Conservation (phyloP, 2,113 vertebrate genomes). For the Syngnathoides biaculeatus region DNA sequence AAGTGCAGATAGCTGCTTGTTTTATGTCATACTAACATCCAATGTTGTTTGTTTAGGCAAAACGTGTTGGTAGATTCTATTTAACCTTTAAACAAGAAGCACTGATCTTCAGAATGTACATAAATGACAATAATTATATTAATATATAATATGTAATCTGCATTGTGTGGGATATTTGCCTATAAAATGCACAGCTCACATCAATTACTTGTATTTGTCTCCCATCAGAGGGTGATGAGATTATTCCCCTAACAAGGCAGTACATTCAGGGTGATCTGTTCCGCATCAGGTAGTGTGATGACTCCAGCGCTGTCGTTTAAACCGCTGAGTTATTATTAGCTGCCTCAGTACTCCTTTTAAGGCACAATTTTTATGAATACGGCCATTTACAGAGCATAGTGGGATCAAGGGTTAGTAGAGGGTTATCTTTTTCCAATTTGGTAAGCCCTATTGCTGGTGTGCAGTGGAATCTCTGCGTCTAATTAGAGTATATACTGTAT, state of each 20-base stretch:
- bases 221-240: conserved; percentile 41
- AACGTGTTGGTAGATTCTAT: not conserved
- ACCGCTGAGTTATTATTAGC: conserved; percentile 68
- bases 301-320: conserved; percentile 61
- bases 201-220: conserved; percentile 11
- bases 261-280: conserved; percentile 51
- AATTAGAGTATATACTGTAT: conserved; percentile 46
- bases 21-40: too few relatives aligned
- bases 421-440: conserved; percentile 57
- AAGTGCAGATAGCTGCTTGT: too few relatives aligned
- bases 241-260: conserved; percentile 68
- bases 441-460: conserved; percentile 39
- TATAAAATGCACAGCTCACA: not conserved
- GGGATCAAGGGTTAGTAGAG: conserved; percentile 46
- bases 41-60: not conserved
- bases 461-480: conserved; percentile 35
- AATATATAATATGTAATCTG: too few relatives aligned
- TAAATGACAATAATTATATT: not conserved
- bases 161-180: not conserved
- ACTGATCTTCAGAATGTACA: not conserved
- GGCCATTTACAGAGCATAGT: conserved; percentile 53
- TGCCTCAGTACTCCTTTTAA: conserved; percentile 67
- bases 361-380: conserved; percentile 50
- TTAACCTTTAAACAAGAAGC: not conserved
- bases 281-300: conserved; percentile 58